Percentiles rank a stretch among this genome's conserved stretches.
phyloP scores from a whole-genome alignment of 2,113 vertebrate genomes.

The Promerops cafer region DNA sequence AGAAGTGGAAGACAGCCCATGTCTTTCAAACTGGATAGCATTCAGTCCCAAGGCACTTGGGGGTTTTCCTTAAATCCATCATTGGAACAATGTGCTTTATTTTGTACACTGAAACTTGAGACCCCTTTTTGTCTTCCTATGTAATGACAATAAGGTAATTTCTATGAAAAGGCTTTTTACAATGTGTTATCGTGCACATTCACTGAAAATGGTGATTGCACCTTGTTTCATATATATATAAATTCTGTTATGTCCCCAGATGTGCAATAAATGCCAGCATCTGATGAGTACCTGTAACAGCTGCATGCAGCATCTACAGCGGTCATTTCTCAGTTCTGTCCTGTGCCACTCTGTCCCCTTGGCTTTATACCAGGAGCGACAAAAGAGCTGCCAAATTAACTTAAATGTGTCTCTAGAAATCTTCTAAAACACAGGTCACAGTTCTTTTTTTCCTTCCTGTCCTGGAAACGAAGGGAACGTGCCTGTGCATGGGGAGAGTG shows the following conservation, averaged over 20 bases:
- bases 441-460: not conserved
- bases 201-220: slow-evolving; percentile 35
- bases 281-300: not conserved
- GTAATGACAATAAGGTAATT: slow-evolving; percentile 70
- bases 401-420: not conserved
- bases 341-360: not conserved
- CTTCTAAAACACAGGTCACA: not conserved
- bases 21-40: slow-evolving; percentile 49
- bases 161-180: slow-evolving; percentile 70
- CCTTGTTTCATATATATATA: slow-evolving; percentile 30
- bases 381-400: not conserved
- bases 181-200: slow-evolving; percentile 61
- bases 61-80: slow-evolving; percentile 42
- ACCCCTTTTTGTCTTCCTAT: slow-evolving; percentile 53
- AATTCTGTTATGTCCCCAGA: not conserved
- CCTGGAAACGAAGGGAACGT: accelerated
- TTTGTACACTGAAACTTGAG: slow-evolving; percentile 66
- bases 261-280: slow-evolving; percentile 48
- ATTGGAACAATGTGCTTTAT: slow-evolving; percentile 61
- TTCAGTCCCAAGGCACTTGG: slow-evolving; percentile 27
- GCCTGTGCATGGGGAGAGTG: not conserved
- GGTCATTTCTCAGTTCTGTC: not conserved
- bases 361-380: not conserved
- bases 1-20: slow-evolving; percentile 48
- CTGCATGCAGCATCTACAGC: not conserved